Evolutionary conservation across 2,113 vertebrate genomes (phyloP), one percentile per base, ranked within the genome.

Genomic region (Anhinga rufa): DNA sequence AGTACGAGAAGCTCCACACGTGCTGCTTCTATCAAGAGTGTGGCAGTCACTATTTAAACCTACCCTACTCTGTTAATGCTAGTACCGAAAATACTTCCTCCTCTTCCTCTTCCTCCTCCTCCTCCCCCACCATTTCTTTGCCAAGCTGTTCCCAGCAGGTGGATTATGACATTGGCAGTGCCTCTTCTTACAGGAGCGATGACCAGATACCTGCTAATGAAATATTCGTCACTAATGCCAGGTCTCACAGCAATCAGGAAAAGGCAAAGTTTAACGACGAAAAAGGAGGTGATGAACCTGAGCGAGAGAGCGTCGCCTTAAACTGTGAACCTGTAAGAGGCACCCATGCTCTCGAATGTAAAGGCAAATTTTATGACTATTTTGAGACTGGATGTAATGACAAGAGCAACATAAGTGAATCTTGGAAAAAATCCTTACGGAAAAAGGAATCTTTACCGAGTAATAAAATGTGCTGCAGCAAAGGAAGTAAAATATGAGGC

Each of bases 1-100:
- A 98, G n/a, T 98, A 98, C 0, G 98, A 98, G 62, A 98, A 98
- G 61, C 93, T 99, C 71, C 99, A 99, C 64, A 97, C 99, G 9
- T 99, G 99, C 97, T 99, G 99, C 96, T 98, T 99, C 95, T 99
- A 99, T 78, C 99, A 99, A 94, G 98, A 98, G 58, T 98, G 98
- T 17, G 99, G 99, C 21, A 98, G 98, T 62, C 99, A 98, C 96
- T 99, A 99, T 97, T 98, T 99, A 96, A 98, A 99, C 94, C 95
- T 99, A 51, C 99, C 99, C 14, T 98, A 99, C 92, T 98, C 99
- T 83, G 97, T 99, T 95, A 99, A 98, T 40, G 94, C 98, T 14
- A 96, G 96, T 28, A 96, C 98, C 11, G 97, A 90, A 97, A 98
- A 94, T 96, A 97, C 82, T 70, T 98, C 98, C 26, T 51, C 58